A percentile compares a stretch with the other conserved stretches of the same genome.
Evolutionary conservation across 2,888 invertebrate species (phyloP).

Genomic region (Limnephilus auricula): DNA sequence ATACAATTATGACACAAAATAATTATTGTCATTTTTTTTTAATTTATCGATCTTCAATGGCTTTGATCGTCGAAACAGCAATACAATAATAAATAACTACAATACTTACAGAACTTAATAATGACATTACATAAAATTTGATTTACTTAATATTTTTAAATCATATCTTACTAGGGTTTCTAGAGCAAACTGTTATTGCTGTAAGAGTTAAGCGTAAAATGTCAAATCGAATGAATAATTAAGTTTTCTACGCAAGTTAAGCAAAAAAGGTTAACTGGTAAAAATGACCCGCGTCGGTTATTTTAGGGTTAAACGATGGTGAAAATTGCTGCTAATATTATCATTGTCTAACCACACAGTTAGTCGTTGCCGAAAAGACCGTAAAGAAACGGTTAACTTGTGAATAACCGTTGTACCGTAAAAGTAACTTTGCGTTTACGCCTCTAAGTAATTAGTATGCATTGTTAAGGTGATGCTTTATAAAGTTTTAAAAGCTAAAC

Average conservation of each 20-base stretch:
- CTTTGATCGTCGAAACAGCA: too few species aligned
- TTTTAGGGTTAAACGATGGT: conserved; percentile 19
- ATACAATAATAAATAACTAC: too few species aligned
- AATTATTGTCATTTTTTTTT: too few species aligned
- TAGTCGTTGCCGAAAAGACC: conserved; percentile 31
- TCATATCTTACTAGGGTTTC: too few species aligned
- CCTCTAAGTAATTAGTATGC: conserved; percentile 27
- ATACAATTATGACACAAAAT: too few species aligned
- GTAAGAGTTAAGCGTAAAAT: not conserved
- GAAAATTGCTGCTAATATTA: conserved; percentile 44
- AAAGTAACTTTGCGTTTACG: conserved; percentile 45
- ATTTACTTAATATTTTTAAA: too few species aligned
- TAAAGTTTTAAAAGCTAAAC: conserved; percentile 9
- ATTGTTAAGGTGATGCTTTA: conserved; percentile 44
- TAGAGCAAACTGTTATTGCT: too few species aligned
- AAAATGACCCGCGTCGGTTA: not conserved
- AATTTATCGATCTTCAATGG: too few species aligned
- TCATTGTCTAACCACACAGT: conserved; percentile 34
- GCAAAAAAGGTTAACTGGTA: not conserved
- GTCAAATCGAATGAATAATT: not conserved
- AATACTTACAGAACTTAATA: too few species aligned
- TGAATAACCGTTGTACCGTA: conserved; percentile 31
- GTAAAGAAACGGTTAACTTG: conserved; percentile 37
- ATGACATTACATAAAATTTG: too few species aligned
- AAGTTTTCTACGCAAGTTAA: not conserved